A percentile compares a stretch with the other conserved stretches of the same genome.
These are phyloP conservation scores for Dasypogon diadema DNA, from an alignment of 2,888 invertebrate species.

Conservation along the genomic window DNA sequence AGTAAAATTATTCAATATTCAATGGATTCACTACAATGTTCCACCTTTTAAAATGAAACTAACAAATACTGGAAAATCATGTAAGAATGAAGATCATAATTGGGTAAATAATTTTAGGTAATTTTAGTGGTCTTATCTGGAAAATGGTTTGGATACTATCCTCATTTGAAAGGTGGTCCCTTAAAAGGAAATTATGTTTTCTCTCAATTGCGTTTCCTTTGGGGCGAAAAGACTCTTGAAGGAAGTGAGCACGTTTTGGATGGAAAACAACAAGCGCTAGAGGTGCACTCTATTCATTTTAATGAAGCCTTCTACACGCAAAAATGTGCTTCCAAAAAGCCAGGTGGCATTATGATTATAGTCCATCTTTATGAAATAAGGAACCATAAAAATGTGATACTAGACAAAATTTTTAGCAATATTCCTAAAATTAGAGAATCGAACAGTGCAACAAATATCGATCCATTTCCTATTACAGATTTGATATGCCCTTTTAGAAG, in stretches of 20 bases:
- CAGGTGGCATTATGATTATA: slow-evolving; percentile 73
- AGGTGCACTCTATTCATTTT: slow-evolving; percentile 75
- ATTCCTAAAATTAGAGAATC: slow-evolving; percentile 70
- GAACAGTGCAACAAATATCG: slow-evolving; percentile 70
- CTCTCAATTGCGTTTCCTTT: slow-evolving; percentile 79
- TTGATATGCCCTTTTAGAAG: slow-evolving; percentile 72
- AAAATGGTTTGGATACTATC: slow-evolving; percentile 64
- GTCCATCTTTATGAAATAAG: slow-evolving; percentile 74
- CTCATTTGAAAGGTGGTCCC: slow-evolving; percentile 74
- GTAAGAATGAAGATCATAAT: background rate
- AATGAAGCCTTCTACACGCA: slow-evolving; percentile 74
- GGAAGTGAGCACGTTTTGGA: slow-evolving; percentile 78
- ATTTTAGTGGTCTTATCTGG: slow-evolving; percentile 3
- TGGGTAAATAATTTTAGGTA: background rate
- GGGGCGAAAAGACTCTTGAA: slow-evolving; percentile 74
- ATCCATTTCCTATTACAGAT: slow-evolving; percentile 70
- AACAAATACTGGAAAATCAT: background rate
- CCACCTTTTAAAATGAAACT: background rate
- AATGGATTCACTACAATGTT: background rate
- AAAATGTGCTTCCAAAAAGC: slow-evolving; percentile 72
- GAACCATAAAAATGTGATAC: slow-evolving; percentile 58
- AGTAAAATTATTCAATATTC: background rate
- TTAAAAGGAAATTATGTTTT: slow-evolving; percentile 74
- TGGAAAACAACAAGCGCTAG: slow-evolving; percentile 71
- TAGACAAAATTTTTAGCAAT: slow-evolving; percentile 54